Base-by-base conservation (phyloP, 2,797 vertebrate species). In the Pipistrellus nathusii region DNA sequence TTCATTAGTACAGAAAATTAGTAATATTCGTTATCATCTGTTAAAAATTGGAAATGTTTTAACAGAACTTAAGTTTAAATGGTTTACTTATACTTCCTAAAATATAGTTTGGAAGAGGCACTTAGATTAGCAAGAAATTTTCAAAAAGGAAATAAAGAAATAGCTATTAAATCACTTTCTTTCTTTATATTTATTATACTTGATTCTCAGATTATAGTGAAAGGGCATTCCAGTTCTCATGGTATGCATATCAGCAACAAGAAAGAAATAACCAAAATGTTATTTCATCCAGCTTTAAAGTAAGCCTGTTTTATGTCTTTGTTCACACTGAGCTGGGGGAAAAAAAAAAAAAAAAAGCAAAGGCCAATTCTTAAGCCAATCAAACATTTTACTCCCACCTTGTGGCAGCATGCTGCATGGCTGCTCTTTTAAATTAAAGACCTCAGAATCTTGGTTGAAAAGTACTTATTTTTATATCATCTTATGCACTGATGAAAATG, bases 351-450 rank as follows among this genome's bases (percentile, higher is more conserved):
- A 46, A 72, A 46, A 62, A 83, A 94, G 53, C 55, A 12, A 94
- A 94, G 90, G 82, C 77, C 85, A 72, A 77, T 72, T 92, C 84
- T 80, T 64, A 85, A 94, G 25, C 93, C 93, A 94, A n/a, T 89
- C 91, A 97, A 94, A 97, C 57, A 51, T 97, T 97, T 90, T 97
- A 97, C 96, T 96, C 95, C 97, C 97, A 97, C 96, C 97, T 97
- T 97, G 97, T 97, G 97, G 97, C 68, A 35, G 14, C 78, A 23
- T 59, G 88, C 55, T 90, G 55, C 76, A 95, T 94, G 95, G 87
- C 95, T 94, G 41, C 77, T 66, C 90, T 91, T 90, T 46, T 27
- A 83, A 85, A 88, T 25, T 21, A 12, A 6, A 90, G 14, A 35
- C 27, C 18, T 84, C 51, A 72, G 23, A 78, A 88, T 93, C 82